Conservation (phyloP, 2,888 invertebrate species). For the Diogma glabrata region DNA sequence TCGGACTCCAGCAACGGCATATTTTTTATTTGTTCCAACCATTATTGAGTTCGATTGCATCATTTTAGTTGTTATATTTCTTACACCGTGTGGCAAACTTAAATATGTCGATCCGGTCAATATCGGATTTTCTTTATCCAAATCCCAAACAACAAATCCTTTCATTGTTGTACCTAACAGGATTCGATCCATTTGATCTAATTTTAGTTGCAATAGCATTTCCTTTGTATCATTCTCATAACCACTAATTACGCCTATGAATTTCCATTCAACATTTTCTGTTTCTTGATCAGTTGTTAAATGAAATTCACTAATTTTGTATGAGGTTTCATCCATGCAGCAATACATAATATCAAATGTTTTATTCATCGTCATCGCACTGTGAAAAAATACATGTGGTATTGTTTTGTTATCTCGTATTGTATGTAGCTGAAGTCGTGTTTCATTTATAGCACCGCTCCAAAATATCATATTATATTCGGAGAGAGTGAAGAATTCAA, state of each 20-base stretch:
- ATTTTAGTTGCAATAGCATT: conserved; percentile 66
- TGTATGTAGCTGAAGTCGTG: conserved; percentile 54
- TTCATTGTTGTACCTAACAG: conserved; percentile 74
- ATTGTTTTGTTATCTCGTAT: conserved; percentile 31
- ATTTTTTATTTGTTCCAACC: conserved; percentile 80
- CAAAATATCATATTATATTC: conserved; percentile 66
- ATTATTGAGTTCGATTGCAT: conserved; percentile 84
- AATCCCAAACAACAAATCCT: conserved; percentile 74
- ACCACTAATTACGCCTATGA: conserved; percentile 48
- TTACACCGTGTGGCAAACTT: conserved; percentile 69
- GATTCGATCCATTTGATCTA: conserved; percentile 70
- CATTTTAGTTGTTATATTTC: conserved; percentile 88
- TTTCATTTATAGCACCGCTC: conserved; percentile 70
- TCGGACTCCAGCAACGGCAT: conserved; percentile 90
- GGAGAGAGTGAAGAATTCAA: conserved; percentile 58
- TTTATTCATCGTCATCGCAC: conserved; percentile 56
- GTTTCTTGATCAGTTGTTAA: conserved; percentile 13
- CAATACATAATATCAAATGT: conserved; percentile 54
- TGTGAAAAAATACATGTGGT: conserved; percentile 27
- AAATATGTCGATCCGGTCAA: conserved; percentile 50
- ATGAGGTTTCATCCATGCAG: conserved; percentile 53
- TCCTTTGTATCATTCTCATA: conserved; percentile 61
- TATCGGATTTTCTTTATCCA: conserved; percentile 41
- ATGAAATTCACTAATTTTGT: conserved; percentile 28
- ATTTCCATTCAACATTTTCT: conserved; percentile 42